Percentiles rank a stretch among this genome's conserved stretches.
phyloP scores from a whole-genome alignment of 2,113 vertebrate species.

The Tenebrosternarchus preto region DNA sequence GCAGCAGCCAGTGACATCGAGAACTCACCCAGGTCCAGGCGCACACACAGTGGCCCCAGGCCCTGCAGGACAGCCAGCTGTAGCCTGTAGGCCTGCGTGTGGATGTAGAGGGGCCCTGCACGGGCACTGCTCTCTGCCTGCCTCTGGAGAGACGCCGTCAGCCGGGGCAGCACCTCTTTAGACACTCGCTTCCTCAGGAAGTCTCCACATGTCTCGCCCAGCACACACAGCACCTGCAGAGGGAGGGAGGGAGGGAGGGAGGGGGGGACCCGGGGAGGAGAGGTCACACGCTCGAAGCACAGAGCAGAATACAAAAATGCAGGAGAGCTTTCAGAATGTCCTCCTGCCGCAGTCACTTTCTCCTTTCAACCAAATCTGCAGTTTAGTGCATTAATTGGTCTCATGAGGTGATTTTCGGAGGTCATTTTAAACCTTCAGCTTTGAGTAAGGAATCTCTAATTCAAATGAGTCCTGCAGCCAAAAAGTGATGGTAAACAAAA shows the following conservation, averaged over 20 bases:
- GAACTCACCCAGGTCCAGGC: conserved; percentile 83
- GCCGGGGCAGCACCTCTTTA: conserved; percentile 85
- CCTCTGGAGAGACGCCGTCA: conserved; percentile 76
- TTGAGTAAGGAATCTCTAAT: no score
- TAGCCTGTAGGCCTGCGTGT: conserved; percentile 88
- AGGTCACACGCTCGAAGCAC: not conserved
- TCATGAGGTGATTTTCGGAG: no score
- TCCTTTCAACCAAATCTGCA: no score
- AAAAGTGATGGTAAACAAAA: no score
- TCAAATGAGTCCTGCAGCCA: no score
- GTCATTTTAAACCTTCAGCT: no score
- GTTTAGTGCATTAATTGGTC: no score
- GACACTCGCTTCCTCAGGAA: conserved; percentile 88
- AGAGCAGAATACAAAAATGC: no score
- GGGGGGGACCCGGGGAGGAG: not conserved
- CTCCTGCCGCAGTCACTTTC: not conserved
- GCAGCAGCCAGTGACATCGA: not conserved
- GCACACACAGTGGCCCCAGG: conserved; percentile 83
- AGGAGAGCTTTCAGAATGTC: no score
- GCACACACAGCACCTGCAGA: conserved; percentile 82
- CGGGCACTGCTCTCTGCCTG: conserved; percentile 85
- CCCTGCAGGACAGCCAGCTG: conserved; percentile 88
- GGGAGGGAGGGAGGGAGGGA: not conserved
- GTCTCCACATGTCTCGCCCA: conserved; percentile 83
- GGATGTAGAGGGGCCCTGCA: conserved; percentile 82